Percentiles rank a stretch among this genome's conserved stretches.
Evolutionary conservation across 2,113 vertebrate genomes (phyloP).

Genomic region (Amia ocellicauda): DNA sequence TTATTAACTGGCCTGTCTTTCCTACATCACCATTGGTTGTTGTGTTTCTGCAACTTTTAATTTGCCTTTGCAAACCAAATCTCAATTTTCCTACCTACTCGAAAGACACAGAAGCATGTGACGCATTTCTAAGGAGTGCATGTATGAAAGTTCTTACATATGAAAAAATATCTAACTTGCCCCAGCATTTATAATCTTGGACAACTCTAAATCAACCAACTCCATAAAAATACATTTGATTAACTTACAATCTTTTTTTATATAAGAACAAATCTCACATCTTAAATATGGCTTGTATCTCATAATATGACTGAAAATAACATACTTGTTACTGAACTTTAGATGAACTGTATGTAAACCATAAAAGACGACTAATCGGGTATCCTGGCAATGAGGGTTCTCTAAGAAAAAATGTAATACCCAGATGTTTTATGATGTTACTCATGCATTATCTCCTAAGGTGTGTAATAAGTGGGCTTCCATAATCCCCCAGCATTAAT

Average conservation of each 20-base stretch:
- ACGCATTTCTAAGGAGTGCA: too few relatives aligned
- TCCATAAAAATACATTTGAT: slow-evolving; percentile 62
- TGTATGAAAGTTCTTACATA: too few relatives aligned
- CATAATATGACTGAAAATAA: background rate
- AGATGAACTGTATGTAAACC: slow-evolving; percentile 60
- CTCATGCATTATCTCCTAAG: slow-evolving; percentile 50
- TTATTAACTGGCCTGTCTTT: too few relatives aligned
- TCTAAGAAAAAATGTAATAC: slow-evolving; percentile 54
- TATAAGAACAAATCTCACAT: slow-evolving; percentile 47
- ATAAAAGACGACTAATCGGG: slow-evolving; percentile 59
- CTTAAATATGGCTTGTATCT: slow-evolving; percentile 36
- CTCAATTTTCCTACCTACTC: too few relatives aligned
- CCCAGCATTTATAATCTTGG: background rate
- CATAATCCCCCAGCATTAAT: slow-evolving; percentile 29
- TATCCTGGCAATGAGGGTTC: slow-evolving; percentile 62
- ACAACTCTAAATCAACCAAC: slow-evolving; percentile 49
- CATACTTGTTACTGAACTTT: slow-evolving; percentile 51
- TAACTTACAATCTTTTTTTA: slow-evolving; percentile 47
- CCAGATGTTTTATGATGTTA: slow-evolving; percentile 54
- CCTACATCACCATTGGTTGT: too few relatives aligned
- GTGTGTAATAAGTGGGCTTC: slow-evolving; percentile 41
- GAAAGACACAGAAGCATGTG: too few relatives aligned
- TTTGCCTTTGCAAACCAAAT: too few relatives aligned
- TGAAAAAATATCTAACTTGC: slow-evolving; percentile 48
- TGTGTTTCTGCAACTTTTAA: too few relatives aligned